Evolutionary conservation across 2,797 vertebrate species (phyloP).

Genomic region (Molothrus ater): DNA sequence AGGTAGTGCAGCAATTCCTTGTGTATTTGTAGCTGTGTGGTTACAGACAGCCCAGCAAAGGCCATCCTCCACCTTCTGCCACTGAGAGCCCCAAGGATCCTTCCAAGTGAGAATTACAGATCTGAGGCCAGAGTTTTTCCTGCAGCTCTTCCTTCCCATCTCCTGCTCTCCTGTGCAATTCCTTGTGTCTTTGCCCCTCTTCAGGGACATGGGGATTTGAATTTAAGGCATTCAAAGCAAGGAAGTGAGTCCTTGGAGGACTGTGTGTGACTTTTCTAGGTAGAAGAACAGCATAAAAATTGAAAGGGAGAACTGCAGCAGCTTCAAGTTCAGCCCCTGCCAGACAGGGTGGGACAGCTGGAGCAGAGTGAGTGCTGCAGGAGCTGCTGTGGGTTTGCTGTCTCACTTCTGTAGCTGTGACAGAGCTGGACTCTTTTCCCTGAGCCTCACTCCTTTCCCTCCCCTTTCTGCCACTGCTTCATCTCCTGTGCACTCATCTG

Average conservation of each 20-base stretch:
- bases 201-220: neutral
- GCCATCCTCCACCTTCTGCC: neutral
- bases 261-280: neutral
- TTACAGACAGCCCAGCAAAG: neutral
- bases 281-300: neutral
- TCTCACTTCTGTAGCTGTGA: neutral
- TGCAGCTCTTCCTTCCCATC: neutral
- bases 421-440: neutral
- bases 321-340: neutral
- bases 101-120: neutral
- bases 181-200: neutral
- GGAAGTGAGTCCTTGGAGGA: neutral
- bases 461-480: neutral
- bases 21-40: neutral
- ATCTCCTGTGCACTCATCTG: fast-evolving
- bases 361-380: neutral
- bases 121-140: neutral
- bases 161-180: neutral
- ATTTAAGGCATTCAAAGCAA: neutral
- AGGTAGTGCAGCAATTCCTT: neutral
- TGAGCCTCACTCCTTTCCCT: neutral
- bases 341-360: neutral
- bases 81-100: fast-evolving
- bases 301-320: neutral
- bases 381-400: neutral